phyloP scores from a whole-genome alignment of 2,797 vertebrate genomes.

The Lepus oiostolus region DNA sequence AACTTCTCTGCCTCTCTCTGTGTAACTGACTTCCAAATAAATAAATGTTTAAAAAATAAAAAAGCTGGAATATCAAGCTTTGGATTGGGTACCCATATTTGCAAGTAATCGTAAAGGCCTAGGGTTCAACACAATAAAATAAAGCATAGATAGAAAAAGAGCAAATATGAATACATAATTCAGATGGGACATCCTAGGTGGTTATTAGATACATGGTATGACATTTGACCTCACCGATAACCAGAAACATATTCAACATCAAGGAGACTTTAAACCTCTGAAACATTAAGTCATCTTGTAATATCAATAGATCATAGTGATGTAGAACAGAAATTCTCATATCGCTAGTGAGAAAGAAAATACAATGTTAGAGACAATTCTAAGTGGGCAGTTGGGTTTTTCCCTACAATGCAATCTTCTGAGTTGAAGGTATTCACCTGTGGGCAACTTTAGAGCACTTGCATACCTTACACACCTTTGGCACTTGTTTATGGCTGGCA shows the following conservation, averaged over 20 bases:
- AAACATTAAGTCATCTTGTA: conserved; percentile 25
- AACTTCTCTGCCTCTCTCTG: no score
- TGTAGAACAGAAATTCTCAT: not conserved
- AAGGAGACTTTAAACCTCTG: not conserved
- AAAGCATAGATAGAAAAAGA: not conserved
- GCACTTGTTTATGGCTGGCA: no score
- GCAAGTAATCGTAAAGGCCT: not conserved
- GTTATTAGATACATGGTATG: not conserved
- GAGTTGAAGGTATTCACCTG: no score
- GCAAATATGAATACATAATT: not conserved
- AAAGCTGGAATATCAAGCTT: not conserved
- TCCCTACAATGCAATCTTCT: not conserved
- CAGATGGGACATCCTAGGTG: not conserved
- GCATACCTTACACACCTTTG: not conserved
- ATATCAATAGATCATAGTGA: not conserved
- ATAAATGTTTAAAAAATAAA: not conserved
- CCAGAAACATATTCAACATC: not conserved
- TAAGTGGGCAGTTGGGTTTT: not conserved
- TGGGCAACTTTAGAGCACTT: no score
- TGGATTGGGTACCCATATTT: not conserved
- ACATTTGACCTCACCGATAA: not conserved
- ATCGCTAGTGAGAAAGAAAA: not conserved
- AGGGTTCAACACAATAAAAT: not conserved
- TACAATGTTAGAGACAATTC: not conserved
- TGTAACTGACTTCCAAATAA: no score